Conservation (phyloP, 2,888 invertebrate species). For the Doris montereyensis region DNA sequence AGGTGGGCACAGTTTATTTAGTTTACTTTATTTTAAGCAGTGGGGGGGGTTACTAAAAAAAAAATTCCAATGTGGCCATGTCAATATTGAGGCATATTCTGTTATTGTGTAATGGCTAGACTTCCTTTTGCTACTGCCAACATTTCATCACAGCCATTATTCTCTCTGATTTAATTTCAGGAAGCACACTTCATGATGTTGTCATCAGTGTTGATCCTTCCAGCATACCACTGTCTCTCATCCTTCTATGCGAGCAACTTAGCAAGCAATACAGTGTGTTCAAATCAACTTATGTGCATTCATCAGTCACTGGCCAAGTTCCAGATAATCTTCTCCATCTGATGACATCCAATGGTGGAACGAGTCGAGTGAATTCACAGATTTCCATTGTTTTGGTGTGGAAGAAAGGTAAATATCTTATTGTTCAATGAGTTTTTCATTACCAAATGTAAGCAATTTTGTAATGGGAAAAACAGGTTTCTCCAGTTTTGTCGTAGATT, state of each 20-base stretch:
- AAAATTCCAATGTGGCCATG: no score
- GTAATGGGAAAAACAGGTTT: no score
- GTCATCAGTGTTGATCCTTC: conserved; percentile 80
- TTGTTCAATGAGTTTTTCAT: no score
- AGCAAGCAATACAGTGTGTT: conserved; percentile 75
- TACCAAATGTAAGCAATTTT: no score
- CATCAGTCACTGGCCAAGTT: conserved; percentile 75
- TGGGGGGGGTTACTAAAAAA: no score
- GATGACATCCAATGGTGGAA: conserved; percentile 42
- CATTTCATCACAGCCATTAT: background rate
- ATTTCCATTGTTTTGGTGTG: conserved; percentile 82
- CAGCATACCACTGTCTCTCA: conserved; percentile 80
- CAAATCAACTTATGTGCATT: conserved; percentile 79
- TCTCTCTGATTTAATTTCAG: conserved; percentile 46
- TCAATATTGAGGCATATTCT: no score
- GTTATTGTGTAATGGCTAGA: no score
- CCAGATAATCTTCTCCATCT: conserved; percentile 59
- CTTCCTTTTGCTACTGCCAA: no score
- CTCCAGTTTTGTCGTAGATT: no score
- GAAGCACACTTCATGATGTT: conserved; percentile 75
- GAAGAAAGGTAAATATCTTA: conserved; percentile 80
- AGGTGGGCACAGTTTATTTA: no score
- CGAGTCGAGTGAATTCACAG: conserved; percentile 64
- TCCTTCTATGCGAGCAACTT: conserved; percentile 78
- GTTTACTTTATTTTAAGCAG: no score